Evolutionary conservation across 2,797 vertebrate genomes (phyloP).

Genomic region (Arctocebus calabarensis): DNA sequence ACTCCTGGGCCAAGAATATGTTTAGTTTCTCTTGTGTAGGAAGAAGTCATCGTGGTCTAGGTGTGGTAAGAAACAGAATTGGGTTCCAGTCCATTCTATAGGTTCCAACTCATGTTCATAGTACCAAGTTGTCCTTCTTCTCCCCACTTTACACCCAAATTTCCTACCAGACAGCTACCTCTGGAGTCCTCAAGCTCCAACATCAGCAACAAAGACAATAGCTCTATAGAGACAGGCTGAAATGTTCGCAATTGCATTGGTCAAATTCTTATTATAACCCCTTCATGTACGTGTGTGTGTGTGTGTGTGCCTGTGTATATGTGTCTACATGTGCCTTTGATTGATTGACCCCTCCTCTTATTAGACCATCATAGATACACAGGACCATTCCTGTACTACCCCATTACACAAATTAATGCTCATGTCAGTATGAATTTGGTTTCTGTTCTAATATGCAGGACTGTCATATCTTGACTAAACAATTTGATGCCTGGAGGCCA

Average conservation of each 20-base stretch:
- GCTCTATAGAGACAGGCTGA: not conserved
- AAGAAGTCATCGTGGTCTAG: not conserved
- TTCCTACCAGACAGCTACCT: not conserved
- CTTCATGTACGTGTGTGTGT: not conserved
- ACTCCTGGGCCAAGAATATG: accelerated
- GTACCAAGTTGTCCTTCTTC: not conserved
- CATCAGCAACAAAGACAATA: not conserved
- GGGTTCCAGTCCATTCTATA: not conserved
- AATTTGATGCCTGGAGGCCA: not conserved
- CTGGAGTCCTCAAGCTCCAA: not conserved
- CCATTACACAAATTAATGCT: not conserved
- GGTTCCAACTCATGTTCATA: not conserved
- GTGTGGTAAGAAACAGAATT: not conserved
- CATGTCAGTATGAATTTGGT: not conserved
- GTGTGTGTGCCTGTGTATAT: too few relatives aligned
- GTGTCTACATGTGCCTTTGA: not conserved
- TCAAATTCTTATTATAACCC: not conserved
- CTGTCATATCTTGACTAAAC: not conserved
- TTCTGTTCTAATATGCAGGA: not conserved
- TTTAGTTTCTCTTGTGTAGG: not conserved
- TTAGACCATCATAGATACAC: not conserved
- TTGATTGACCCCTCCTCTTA: not conserved
- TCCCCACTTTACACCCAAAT: not conserved
- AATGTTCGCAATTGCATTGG: not conserved
- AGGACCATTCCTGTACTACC: not conserved